phyloP scores from a whole-genome alignment of 2,888 invertebrate species.

The Polyploca ridens region DNA sequence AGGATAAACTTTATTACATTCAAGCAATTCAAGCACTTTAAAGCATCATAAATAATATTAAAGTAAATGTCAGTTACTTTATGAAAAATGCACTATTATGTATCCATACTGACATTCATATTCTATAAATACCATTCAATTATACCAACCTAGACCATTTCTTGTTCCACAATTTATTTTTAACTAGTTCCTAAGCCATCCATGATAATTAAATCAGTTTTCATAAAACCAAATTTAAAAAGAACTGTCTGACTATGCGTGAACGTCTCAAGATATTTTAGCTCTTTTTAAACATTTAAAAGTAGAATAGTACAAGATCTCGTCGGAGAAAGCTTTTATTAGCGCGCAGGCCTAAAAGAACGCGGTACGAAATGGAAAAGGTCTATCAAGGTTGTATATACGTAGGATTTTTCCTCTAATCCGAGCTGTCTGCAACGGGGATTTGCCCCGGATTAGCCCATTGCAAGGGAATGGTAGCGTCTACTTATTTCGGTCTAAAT shows the following conservation, averaged over 20 bases:
- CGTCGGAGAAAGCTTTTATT: slow-evolving; percentile 5
- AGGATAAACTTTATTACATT: too few species aligned
- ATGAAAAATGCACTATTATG: too few species aligned
- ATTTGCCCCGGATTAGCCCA: slow-evolving; percentile 12
- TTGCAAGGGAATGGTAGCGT: slow-evolving; percentile 5
- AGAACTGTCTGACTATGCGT: neutral
- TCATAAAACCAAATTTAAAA: neutral
- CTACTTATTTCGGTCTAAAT: slow-evolving; percentile 9
- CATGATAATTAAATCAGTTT: slow-evolving; percentile 2
- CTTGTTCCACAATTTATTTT: neutral
- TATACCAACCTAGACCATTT: neutral
- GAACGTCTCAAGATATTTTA: neutral
- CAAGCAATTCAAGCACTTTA: neutral
- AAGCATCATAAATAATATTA: neutral
- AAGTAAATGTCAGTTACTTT: too few species aligned
- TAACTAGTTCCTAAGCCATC: neutral
- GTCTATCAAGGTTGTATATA: slow-evolving; percentile 17
- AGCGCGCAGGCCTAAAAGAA: neutral
- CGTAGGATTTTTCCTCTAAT: slow-evolving; percentile 19
- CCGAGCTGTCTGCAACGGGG: slow-evolving; percentile 21
- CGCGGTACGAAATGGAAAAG: slow-evolving; percentile 18
- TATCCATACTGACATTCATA: too few species aligned
- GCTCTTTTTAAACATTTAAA: neutral
- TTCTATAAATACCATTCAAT: neutral
- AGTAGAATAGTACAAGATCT: neutral